Evolutionary conservation across 2,113 vertebrate species (phyloP).

Genomic region (Petromus typicus): DNA sequence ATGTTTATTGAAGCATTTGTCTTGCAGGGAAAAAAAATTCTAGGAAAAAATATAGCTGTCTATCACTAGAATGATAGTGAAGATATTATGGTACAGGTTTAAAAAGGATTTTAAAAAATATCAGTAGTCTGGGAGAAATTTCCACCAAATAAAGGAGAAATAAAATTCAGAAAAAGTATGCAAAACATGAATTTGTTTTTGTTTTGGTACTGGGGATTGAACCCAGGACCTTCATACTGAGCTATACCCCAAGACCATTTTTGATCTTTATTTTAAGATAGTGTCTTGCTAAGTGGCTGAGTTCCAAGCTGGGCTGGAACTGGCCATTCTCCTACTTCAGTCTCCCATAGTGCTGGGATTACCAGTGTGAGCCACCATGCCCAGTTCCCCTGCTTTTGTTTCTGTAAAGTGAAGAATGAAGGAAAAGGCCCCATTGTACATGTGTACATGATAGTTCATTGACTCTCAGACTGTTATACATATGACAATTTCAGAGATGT

Average conservation of each 20-base stretch:
- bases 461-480: neutral
- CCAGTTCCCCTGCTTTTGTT: neutral
- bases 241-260: neutral
- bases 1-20: neutral
- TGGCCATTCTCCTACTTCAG: neutral
- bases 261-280: neutral
- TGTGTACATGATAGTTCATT: neutral
- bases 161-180: neutral
- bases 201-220: neutral
- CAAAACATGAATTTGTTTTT: neutral
- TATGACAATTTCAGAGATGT: neutral
- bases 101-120: neutral
- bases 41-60: neutral
- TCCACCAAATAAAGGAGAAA: constrained; percentile 30
- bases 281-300: neutral
- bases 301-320: neutral
- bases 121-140: constrained; percentile 23
- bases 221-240: neutral
- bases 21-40: neutral
- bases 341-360: neutral
- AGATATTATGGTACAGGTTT: neutral
- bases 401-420: constrained; percentile 14
- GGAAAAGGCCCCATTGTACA: neutral
- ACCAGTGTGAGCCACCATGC: neutral
- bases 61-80: neutral